These are phyloP conservation scores for Cottus gobio DNA, from an alignment of 2,113 vertebrate species.

Conservation along the genomic window DNA sequence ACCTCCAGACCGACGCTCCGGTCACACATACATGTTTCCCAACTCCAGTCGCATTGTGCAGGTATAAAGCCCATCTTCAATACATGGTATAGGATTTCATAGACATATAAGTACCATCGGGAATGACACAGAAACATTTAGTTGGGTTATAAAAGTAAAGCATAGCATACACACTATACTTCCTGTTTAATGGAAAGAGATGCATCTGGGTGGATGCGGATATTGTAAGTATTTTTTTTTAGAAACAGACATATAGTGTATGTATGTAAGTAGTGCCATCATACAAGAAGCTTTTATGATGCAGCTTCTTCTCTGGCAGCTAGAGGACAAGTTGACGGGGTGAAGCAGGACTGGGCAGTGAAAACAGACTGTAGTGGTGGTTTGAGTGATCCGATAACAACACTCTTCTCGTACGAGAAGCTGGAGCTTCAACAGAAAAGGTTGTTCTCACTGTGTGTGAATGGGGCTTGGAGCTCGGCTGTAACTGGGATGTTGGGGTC, in stretches of 20 bases:
- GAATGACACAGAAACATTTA: conserved; percentile 62
- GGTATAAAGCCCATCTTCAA: conserved; percentile 52
- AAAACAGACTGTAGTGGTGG: conserved; percentile 22
- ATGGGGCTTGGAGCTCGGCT: conserved; percentile 10
- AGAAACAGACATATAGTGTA: conserved; percentile 29
- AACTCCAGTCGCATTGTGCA: conserved; percentile 59
- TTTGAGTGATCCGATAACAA: conserved; percentile 1
- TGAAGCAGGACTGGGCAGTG: conserved; percentile 23
- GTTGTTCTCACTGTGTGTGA: background rate
- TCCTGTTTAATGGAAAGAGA: conserved; percentile 46
- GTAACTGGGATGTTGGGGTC: conserved; percentile 9
- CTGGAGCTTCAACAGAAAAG: background rate
- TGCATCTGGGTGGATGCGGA: conserved; percentile 36
- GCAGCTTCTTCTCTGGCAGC: conserved; percentile 69
- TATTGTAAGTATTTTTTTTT: conserved; percentile 16
- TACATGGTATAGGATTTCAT: conserved; percentile 41
- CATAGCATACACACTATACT: conserved; percentile 40
- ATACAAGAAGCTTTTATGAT: conserved; percentile 63
- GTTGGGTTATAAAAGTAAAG: conserved; percentile 61
- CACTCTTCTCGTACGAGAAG: conserved; percentile 7
- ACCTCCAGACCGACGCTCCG: conserved; percentile 35
- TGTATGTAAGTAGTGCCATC: conserved; percentile 59
- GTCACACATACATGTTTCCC: conserved; percentile 23
- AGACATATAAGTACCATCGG: conserved; percentile 55
- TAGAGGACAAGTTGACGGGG: conserved; percentile 14